Conservation (phyloP, 2,888 invertebrate genomes). For the Cryptophagus acutangulus region DNA sequence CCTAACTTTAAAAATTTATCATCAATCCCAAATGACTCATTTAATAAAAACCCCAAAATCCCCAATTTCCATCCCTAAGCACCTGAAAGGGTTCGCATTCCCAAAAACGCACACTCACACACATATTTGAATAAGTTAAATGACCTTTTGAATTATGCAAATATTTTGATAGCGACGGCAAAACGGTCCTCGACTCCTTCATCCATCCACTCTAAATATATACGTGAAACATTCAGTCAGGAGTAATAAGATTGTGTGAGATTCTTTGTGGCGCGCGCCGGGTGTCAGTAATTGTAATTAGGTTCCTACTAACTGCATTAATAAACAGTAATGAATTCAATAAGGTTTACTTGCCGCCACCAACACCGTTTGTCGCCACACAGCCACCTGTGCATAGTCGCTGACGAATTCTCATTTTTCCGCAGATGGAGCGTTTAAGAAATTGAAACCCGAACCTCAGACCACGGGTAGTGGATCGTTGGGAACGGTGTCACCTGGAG, state of each 20-base stretch:
- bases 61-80: too few species aligned
- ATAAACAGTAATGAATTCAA: slow-evolving; percentile 46
- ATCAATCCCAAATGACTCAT: too few species aligned
- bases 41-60: too few species aligned
- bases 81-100: too few species aligned
- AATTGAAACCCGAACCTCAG: slow-evolving; percentile 85
- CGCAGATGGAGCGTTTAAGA: slow-evolving; percentile 96
- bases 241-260: slow-evolving; percentile 36
- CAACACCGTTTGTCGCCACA: slow-evolving; percentile 30
- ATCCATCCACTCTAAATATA: too few species aligned
- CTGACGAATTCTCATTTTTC: slow-evolving; percentile 16
- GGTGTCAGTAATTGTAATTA: slow-evolving; percentile 46
- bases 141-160: slow-evolving; percentile 21
- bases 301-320: slow-evolving; percentile 49
- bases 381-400: slow-evolving; percentile 26
- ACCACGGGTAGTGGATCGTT: slow-evolving; percentile 50
- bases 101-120: background rate
- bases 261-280: slow-evolving; percentile 36
- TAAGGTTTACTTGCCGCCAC: slow-evolving; percentile 40
- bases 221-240: slow-evolving; percentile 28
- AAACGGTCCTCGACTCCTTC: slow-evolving; percentile 13
- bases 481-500: slow-evolving; percentile 53
- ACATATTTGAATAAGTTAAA: slow-evolving; percentile 6
- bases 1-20: too few species aligned
- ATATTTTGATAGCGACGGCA: slow-evolving; percentile 10